Conservation (phyloP, 2,113 vertebrate genomes). For the Siniperca knerii region DNA sequence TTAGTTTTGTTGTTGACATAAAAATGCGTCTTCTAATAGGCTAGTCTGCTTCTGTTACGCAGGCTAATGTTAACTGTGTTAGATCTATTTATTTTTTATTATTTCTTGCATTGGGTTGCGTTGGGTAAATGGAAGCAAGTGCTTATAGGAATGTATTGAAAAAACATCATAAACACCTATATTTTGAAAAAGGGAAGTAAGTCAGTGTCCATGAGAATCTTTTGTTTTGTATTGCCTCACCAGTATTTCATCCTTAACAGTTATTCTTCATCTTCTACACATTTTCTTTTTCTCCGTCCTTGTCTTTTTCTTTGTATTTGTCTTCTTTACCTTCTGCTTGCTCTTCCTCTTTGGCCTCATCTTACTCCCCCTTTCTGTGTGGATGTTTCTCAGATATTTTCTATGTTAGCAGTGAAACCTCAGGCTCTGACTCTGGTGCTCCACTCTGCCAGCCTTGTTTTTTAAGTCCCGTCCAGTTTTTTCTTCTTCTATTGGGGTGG, state of each 20-base stretch:
- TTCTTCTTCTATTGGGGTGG: conserved; percentile 43
- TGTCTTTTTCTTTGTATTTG: conserved; percentile 17
- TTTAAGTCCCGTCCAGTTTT: conserved; percentile 67
- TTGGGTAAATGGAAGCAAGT: conserved; percentile 57
- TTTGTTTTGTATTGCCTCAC: conserved; percentile 53
- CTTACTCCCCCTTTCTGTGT: conserved; percentile 32
- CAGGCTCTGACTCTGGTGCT: conserved; percentile 49
- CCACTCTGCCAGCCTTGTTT: conserved; percentile 63
- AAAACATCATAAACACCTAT: conserved; percentile 58
- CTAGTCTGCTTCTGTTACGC: conserved; percentile 32
- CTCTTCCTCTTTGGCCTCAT: conserved; percentile 32
- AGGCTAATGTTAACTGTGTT: conserved; percentile 45
- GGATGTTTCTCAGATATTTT: conserved; percentile 71
- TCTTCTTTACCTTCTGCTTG: conserved; percentile 19
- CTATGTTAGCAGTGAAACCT: conserved; percentile 69
- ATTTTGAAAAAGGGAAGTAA: conserved; percentile 39
- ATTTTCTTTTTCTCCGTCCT: conserved; percentile 35
- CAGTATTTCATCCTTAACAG: conserved; percentile 32
- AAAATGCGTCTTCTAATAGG: conserved; percentile 56
- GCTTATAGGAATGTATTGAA: conserved; percentile 44
- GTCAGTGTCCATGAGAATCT: conserved; percentile 16
- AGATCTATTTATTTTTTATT: conserved; percentile 46
- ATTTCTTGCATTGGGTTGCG: conserved; percentile 44
- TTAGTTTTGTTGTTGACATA: conserved; percentile 49
- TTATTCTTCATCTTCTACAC: conserved; percentile 44